Evolutionary conservation across 2,888 invertebrate species (phyloP), one percentile per base, ranked within the genome.

Genomic region (Himalopsyche japonica): DNA sequence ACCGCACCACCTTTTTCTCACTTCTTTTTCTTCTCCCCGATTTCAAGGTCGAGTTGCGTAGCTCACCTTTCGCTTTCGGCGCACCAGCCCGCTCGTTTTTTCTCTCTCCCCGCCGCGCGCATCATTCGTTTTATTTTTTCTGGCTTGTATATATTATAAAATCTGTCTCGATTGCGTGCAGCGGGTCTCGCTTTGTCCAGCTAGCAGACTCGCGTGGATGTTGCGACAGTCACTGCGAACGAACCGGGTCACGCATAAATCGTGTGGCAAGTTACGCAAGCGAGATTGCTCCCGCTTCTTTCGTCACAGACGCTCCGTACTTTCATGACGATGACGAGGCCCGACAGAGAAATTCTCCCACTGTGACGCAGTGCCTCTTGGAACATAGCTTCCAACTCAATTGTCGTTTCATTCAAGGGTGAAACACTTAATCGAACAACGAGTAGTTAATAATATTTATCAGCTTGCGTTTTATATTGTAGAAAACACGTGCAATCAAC

Each of bases 21-120:
- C 87, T 87, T 87, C 88, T 87, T 84, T 86, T 78, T 80, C 81
- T 81, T 76, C 84, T 86, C 83, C 83, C 85, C 83, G 82, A 48
- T 83, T 85, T 85, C 85, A 85, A 85, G 85, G 85, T 85, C 85
- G 81, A 82, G 87, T 85, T 78, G 80, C 82, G 64, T 27, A 79
- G 82, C 83, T 81, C 48, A 82, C 86, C 86, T 85, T 85, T 86
- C 84, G 85, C 86, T 86, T 86, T 88, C 84, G 79, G 80, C 82
- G 80, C 76, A 76, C 70, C 20, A 12, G 76, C 57, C 76, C 80
- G 76, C 79, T 76, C 76, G 48, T 70, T 70, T 70, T 81, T 32
- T 37, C 70, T 81, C 77, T 24, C 76, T 43, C 79, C 43, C 76
- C 24, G 32, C 43, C 78, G 20, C 12, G 30, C 78, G 24, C 83